Percentiles rank a stretch among this genome's conserved stretches.
phyloP scores from a whole-genome alignment of 2,797 vertebrate genomes.

The Atherinosoma microstoma region DNA sequence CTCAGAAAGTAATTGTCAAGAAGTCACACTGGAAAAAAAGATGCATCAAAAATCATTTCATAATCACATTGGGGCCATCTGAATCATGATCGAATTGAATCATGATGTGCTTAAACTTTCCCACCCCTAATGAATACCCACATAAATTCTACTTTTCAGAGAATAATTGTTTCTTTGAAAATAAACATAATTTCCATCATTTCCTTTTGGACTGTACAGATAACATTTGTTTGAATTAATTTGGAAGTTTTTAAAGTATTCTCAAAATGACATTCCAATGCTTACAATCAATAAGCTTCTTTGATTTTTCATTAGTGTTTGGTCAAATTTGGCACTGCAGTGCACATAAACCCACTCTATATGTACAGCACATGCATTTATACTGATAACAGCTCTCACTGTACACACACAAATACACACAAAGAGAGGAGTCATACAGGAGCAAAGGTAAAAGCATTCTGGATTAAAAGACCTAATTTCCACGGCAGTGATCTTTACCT shows the following conservation, averaged over 20 bases:
- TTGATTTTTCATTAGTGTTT: not conserved
- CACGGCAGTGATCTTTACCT: constrained; percentile 29
- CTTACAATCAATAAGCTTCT: not conserved
- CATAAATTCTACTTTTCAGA: not conserved
- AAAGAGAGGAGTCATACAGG: constrained; percentile 9
- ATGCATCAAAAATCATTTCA: not conserved
- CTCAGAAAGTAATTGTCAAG: too few relatives aligned
- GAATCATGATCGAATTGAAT: not conserved
- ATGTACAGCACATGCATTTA: not conserved
- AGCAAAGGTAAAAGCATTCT: constrained; percentile 41
- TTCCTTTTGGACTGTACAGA: not conserved
- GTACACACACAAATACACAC: constrained; percentile 13
- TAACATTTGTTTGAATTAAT: not conserved
- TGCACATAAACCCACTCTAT: not conserved
- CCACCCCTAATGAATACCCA: not conserved
- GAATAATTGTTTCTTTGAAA: not conserved
- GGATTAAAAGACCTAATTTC: constrained; percentile 55
- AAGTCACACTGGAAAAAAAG: too few relatives aligned
- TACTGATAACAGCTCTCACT: not conserved
- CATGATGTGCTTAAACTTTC: not conserved
- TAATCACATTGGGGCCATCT: not conserved
- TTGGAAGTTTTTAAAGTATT: not conserved
- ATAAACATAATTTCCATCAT: not conserved
- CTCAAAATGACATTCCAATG: not conserved
- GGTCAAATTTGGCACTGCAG: constrained; percentile 1